These are phyloP conservation scores for Cyanocitta stelleri DNA, from an alignment of 2,113 vertebrate species.

Conservation along the genomic window DNA sequence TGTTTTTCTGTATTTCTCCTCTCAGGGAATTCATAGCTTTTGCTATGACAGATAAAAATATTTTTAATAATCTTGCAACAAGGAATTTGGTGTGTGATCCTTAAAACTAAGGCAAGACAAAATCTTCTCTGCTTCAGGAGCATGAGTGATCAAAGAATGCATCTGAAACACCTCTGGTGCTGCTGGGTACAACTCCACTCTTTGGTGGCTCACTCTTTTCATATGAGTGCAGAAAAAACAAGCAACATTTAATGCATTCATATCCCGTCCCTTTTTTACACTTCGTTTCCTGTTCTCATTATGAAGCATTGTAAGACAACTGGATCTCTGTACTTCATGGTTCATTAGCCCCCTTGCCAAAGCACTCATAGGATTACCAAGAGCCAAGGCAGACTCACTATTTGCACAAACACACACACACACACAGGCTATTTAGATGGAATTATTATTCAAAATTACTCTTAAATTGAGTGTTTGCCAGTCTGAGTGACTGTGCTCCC, in stretches of 20 bases:
- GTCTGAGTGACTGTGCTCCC: neutral
- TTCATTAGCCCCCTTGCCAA: neutral
- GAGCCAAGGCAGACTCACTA: neutral
- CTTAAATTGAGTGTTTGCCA: constrained; percentile 8
- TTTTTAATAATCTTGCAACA: constrained; percentile 30
- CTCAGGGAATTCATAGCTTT: neutral
- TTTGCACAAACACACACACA: neutral
- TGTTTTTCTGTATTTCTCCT: neutral
- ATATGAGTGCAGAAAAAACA: neutral
- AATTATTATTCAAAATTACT: constrained; percentile 27
- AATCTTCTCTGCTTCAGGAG: neutral
- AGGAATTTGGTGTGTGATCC: neutral
- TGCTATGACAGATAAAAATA: constrained; percentile 46
- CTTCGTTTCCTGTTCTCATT: neutral
- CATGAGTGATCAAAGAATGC: neutral
- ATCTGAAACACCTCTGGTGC: neutral
- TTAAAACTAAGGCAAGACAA: neutral
- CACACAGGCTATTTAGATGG: neutral
- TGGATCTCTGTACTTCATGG: neutral
- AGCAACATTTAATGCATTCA: neutral
- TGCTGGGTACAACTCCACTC: neutral
- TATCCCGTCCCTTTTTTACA: neutral
- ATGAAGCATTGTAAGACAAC: neutral
- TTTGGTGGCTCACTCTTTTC: neutral
- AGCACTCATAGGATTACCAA: neutral